A percentile compares a stretch with the other conserved stretches of the same genome.
phyloP scores from a whole-genome alignment of 2,888 invertebrate species.

The Pilophorus perplexus region DNA sequence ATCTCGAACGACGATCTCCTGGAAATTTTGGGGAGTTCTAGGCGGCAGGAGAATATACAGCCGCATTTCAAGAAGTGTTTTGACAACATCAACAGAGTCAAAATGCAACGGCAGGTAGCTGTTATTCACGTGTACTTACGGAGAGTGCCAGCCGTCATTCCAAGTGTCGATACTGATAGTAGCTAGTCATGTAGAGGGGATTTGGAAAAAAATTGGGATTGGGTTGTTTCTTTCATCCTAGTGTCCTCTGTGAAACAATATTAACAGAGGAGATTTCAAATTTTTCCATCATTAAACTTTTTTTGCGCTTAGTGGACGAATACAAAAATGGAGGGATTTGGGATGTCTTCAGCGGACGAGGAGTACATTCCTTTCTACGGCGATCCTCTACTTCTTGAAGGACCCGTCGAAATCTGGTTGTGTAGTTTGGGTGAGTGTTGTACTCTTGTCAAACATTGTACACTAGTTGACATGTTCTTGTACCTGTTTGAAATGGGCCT shows the following conservation, averaged over 20 bases:
- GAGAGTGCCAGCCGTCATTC: too few species aligned
- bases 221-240: too few species aligned
- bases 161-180: too few species aligned
- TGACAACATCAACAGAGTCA: constrained; percentile 75
- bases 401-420: constrained; percentile 80
- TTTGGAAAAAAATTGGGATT: too few species aligned
- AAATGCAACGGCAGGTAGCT: constrained; percentile 63
- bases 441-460: too few species aligned
- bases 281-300: too few species aligned
- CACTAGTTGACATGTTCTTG: too few species aligned
- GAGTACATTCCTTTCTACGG: constrained; percentile 75
- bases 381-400: constrained; percentile 68
- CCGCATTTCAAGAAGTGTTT: constrained; percentile 85
- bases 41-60: constrained; percentile 78
- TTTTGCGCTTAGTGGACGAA: too few species aligned
- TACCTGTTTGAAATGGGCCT: constrained; percentile 8
- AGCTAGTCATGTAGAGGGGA: too few species aligned
- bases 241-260: too few species aligned
- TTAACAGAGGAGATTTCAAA: too few species aligned
- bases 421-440: constrained; percentile 65
- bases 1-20: constrained; percentile 72
- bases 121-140: too few species aligned
- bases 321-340: constrained; percentile 58
- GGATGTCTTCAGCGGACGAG: constrained; percentile 82
- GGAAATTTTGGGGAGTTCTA: constrained; percentile 63